Evolutionary conservation across 1,140 invertebrate species (phyloP).

Genomic region (Phymorhynchus buccinoides): DNA sequence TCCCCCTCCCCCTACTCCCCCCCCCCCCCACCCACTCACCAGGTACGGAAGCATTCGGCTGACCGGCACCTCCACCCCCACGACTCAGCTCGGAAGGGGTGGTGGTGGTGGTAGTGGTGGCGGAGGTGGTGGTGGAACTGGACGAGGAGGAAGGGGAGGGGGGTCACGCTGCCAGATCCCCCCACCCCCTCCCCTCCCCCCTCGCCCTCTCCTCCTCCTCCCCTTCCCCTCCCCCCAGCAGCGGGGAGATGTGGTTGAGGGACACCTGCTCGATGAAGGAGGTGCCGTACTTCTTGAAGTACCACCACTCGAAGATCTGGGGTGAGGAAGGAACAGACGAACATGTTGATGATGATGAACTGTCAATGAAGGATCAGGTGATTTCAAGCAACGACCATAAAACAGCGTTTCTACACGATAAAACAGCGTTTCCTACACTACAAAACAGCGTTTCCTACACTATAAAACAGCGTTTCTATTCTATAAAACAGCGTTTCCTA

Average conservation of each 20-base stretch:
- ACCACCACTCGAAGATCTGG: slow-evolving; percentile 99
- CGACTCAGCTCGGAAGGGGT: too few species aligned
- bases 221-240: slow-evolving; percentile 87
- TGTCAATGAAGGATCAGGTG: too few species aligned
- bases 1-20: slow-evolving; percentile 76
- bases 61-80: too few species aligned
- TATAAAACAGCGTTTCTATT: too few species aligned
- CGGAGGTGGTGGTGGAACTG: not conserved
- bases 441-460: too few species aligned
- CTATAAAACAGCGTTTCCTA: too few species aligned
- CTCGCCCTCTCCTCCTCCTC: slow-evolving; percentile 81
- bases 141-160: not conserved
- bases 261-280: slow-evolving; percentile 98
- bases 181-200: slow-evolving; percentile 46
- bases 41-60: slow-evolving; percentile 42
- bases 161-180: not conserved
- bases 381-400: too few species aligned
- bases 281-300: slow-evolving; percentile 98
- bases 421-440: too few species aligned
- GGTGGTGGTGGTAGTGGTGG: slow-evolving; percentile 13
- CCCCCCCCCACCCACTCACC: slow-evolving; percentile 75
- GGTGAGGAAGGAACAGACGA: not conserved
- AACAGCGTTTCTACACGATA: too few species aligned
- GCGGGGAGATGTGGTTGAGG: slow-evolving; percentile 92
- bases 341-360: not conserved